Conservation (phyloP, 2,113 vertebrate genomes). For the Eudyptes chrysolophus region DNA sequence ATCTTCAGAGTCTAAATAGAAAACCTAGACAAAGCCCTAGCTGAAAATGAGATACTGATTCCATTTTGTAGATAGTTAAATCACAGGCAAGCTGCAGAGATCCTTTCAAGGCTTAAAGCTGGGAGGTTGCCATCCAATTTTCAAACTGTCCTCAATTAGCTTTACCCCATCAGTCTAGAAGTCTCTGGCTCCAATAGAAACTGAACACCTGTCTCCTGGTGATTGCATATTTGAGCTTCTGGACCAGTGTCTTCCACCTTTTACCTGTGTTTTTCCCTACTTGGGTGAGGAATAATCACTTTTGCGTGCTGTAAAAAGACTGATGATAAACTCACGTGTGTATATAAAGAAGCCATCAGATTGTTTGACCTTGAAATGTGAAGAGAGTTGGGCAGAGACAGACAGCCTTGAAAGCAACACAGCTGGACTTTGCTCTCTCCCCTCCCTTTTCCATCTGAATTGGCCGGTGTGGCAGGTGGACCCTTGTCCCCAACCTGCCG, state of each 20-base stretch:
- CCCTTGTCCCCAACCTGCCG: neutral
- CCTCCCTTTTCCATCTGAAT: neutral
- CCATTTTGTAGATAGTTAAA: neutral
- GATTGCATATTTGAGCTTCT: neutral
- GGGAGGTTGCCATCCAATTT: neutral
- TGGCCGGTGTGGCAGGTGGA: neutral
- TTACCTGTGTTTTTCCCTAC: neutral
- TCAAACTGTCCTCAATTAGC: neutral
- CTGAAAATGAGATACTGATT: neutral
- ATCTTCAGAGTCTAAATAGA: neutral
- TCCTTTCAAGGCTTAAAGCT: neutral
- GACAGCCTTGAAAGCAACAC: neutral
- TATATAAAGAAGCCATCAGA: neutral
- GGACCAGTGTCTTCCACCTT: neutral
- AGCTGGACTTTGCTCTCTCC: neutral
- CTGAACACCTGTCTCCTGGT: neutral
- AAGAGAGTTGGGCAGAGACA: no score
- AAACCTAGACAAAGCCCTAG: neutral
- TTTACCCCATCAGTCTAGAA: neutral
- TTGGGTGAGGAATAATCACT: neutral
- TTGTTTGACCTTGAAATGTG: neutral
- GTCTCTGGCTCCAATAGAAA: neutral
- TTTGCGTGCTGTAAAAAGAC: neutral
- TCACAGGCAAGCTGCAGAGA: neutral
- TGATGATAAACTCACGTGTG: accelerated